Conservation (phyloP, 1,140 invertebrate species). For the Bombus polaris region DNA sequence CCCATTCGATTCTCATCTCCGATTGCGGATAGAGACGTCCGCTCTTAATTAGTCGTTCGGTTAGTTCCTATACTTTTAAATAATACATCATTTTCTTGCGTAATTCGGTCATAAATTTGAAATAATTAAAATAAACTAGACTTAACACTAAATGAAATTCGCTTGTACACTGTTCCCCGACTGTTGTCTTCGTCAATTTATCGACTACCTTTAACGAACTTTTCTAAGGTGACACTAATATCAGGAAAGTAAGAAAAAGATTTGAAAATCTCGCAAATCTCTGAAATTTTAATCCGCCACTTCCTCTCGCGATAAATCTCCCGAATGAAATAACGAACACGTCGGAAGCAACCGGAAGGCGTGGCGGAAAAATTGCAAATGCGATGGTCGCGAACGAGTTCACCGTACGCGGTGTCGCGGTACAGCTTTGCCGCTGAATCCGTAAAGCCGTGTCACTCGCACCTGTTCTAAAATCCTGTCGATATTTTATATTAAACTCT, state of each 20-base stretch:
- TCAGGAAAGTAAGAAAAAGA: too few relatives aligned
- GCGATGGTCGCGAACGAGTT: not conserved
- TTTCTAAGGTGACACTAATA: too few relatives aligned
- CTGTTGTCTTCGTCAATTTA: too few relatives aligned
- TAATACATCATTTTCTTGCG: not conserved
- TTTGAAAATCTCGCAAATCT: not conserved
- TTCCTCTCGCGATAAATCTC: conserved; percentile 7
- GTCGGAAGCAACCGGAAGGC: not conserved
- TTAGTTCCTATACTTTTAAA: not conserved
- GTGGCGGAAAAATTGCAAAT: conserved; percentile 26
- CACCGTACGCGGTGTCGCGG: not conserved
- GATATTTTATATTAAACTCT: conserved; percentile 62
- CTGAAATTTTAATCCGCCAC: not conserved
- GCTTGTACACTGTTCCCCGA: too few relatives aligned
- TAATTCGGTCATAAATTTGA: too few relatives aligned
- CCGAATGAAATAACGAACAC: not conserved
- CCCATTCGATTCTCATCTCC: not conserved
- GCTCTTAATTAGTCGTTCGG: not conserved
- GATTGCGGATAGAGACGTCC: not conserved
- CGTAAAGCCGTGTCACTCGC: conserved; percentile 53
- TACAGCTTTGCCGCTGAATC: conserved; percentile 28
- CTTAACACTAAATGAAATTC: too few relatives aligned
- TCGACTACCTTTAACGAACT: too few relatives aligned
- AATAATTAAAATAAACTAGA: too few relatives aligned
- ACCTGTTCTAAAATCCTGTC: conserved; percentile 60